Conservation (phyloP, 2,113 vertebrate genomes). For the Malurus alboscapulatus region DNA sequence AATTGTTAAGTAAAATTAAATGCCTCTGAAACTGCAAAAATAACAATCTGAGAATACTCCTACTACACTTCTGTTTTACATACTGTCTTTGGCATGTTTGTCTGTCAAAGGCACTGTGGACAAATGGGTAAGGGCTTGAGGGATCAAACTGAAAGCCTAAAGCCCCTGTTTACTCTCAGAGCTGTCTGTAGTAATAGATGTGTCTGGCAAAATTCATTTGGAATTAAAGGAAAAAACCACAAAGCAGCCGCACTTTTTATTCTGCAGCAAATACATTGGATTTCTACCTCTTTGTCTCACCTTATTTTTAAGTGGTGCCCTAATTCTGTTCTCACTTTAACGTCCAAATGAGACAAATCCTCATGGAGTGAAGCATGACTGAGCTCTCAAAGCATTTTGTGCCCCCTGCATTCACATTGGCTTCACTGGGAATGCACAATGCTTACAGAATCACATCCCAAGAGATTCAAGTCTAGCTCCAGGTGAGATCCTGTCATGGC, state of each 20-base stretch:
- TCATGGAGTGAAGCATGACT: not conserved
- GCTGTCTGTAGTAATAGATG: not conserved
- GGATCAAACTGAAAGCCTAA: not conserved
- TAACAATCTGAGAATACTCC: not conserved
- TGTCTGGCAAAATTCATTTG: not conserved
- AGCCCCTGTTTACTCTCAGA: not conserved
- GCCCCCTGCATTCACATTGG: fast-evolving
- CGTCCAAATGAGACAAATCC: not conserved
- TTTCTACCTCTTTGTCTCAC: not conserved
- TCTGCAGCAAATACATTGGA: not conserved
- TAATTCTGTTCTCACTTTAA: not conserved
- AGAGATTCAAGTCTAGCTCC: not conserved
- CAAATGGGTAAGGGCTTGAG: not conserved
- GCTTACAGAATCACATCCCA: not conserved
- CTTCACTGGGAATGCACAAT: not conserved
- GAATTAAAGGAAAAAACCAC: not conserved
- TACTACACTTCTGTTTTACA: not conserved
- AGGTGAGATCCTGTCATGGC: not conserved
- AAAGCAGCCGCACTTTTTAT: not conserved
- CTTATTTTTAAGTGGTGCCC: not conserved
- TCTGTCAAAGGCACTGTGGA: not conserved
- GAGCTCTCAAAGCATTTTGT: not conserved
- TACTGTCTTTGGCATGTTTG: not conserved
- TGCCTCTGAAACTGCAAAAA: not conserved
- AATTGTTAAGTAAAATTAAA: conserved; percentile 1